phyloP scores from a whole-genome alignment of 2,797 vertebrate species.

The Hippopotamyrus pictus region DNA sequence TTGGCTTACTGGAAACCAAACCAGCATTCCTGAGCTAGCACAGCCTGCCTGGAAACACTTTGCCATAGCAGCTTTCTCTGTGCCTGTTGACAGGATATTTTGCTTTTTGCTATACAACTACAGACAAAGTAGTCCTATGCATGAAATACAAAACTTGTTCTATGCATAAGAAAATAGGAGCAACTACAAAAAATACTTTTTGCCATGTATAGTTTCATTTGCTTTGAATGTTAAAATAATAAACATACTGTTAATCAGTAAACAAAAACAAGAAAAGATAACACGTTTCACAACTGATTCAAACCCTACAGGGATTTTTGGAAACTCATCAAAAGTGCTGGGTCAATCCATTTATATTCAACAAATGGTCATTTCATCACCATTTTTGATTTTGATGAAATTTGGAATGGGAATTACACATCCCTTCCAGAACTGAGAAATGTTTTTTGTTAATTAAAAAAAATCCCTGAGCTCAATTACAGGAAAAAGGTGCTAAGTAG shows the following conservation, averaged over 20 bases:
- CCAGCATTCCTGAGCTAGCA: not conserved
- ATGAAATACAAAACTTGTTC: not conserved
- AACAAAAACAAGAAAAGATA: not conserved
- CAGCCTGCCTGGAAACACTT: not conserved
- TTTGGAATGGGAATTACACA: not conserved
- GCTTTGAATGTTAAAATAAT: not conserved
- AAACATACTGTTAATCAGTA: not conserved
- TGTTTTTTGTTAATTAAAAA: not conserved
- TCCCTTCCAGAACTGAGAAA: not conserved
- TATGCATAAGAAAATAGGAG: not conserved
- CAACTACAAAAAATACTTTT: not conserved
- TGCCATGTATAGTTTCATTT: not conserved
- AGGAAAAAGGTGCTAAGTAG: too few relatives aligned
- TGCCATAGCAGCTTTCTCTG: not conserved
- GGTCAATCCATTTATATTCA: not conserved
- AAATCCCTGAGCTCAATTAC: too few relatives aligned
- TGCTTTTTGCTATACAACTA: not conserved
- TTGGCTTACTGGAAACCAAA: not conserved
- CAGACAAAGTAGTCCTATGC: not conserved
- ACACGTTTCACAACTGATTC: not conserved
- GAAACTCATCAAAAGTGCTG: not conserved
- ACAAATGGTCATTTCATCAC: not conserved
- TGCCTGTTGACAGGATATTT: not conserved
- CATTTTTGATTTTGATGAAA: not conserved
- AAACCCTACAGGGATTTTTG: not conserved